A percentile compares a stretch with the other conserved stretches of the same genome.
Conservation (phyloP, 2,888 invertebrate species). For the Aproaerema taeniolella region DNA sequence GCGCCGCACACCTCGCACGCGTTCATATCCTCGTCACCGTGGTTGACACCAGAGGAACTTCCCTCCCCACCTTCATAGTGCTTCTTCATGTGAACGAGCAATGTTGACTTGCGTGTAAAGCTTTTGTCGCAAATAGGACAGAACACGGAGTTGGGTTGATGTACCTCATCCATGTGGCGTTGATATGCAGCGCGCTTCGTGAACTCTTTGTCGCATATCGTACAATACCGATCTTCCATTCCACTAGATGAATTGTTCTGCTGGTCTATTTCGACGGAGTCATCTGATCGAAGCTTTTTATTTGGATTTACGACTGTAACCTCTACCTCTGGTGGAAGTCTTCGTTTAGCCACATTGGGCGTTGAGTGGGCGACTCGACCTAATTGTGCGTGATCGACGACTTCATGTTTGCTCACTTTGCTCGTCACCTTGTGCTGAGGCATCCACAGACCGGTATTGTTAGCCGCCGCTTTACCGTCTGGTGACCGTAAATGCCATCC, state of each 20-base stretch:
- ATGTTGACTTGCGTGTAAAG: constrained; percentile 79
- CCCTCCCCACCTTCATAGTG: constrained; percentile 71
- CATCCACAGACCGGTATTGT: constrained; percentile 73
- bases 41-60: constrained; percentile 39
- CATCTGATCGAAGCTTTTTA: constrained; percentile 65
- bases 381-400: constrained; percentile 49
- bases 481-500: constrained; percentile 82
- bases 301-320: constrained; percentile 72
- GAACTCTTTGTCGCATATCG: constrained; percentile 79
- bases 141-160: constrained; percentile 71
- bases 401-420: constrained; percentile 71
- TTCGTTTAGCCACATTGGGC: constrained; percentile 45
- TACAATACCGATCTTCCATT: constrained; percentile 74
- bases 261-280: constrained; percentile 61
- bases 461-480: constrained; percentile 71
- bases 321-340: constrained; percentile 70
- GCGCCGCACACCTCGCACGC: constrained; percentile 80
- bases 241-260: constrained; percentile 54
- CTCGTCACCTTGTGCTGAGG: constrained; percentile 72
- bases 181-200: constrained; percentile 78
- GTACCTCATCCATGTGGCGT: constrained; percentile 77
- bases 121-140: constrained; percentile 80
- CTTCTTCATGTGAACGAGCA: constrained; percentile 80
- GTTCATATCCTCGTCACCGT: constrained; percentile 51
- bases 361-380: constrained; percentile 45